Percentiles rank a stretch among this genome's conserved stretches.
phyloP scores from a whole-genome alignment of 1,140 invertebrate species.

The Drosophila orena region DNA sequence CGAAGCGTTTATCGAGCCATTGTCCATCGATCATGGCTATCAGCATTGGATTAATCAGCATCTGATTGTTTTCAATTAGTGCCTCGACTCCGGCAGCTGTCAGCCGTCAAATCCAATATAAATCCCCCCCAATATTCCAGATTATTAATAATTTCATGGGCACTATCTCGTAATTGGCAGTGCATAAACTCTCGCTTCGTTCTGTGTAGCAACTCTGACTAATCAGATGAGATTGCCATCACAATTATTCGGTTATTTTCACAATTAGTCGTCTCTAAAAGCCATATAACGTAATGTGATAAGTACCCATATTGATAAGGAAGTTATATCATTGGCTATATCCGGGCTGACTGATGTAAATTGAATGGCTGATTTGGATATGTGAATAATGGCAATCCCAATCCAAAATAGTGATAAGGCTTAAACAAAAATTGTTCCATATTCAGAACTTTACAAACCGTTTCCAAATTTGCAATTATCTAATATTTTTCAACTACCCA shows the following conservation, averaged over 20 bases:
- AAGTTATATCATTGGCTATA: conserved; percentile 11
- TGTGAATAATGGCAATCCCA: background rate
- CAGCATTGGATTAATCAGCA: conserved; percentile 65
- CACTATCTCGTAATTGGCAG: conserved; percentile 59
- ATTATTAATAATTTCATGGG: conserved; percentile 66
- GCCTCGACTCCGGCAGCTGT: conserved; percentile 47
- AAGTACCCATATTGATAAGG: conserved; percentile 10
- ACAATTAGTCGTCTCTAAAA: conserved; percentile 35
- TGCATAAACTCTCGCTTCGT: conserved; percentile 41
- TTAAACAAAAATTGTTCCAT: no score
- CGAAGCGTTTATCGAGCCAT: conserved; percentile 23
- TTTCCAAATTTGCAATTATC: no score
- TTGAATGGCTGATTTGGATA: background rate
- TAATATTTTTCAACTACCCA: no score
- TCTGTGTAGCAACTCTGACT: conserved; percentile 11
- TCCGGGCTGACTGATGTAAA: conserved; percentile 5
- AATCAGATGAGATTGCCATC: conserved; percentile 19
- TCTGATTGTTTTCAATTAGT: conserved; percentile 79
- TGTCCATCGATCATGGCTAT: conserved; percentile 67
- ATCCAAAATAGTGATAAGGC: no score
- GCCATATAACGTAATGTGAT: conserved; percentile 15
- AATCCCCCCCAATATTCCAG: conserved; percentile 46
- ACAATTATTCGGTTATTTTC: conserved; percentile 19
- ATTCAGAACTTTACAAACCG: no score
- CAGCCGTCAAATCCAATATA: conserved; percentile 65